Base-by-base conservation (phyloP, 2,797 vertebrate genomes). In the Balearica regulorum region DNA sequence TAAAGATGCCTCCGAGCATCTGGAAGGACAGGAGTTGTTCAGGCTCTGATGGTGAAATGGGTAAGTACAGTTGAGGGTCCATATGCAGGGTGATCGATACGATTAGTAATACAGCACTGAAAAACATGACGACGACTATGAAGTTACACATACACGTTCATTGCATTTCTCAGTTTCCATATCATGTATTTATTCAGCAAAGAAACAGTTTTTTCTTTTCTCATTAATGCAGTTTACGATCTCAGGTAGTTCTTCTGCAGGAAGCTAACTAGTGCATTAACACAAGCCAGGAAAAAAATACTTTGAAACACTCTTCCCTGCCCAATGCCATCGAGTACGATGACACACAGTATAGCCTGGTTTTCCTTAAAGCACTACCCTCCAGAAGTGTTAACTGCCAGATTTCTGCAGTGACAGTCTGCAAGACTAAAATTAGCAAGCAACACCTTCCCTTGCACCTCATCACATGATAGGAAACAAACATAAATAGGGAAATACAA, bases 401-500 rank as follows among this genome's bases (percentile, higher is more conserved):
- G 86, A 28, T 54, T 95, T 93, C 92, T 89, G 86, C 89, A 93
- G 75, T 8, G 21, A 90, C 89, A 92, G 75, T n/a, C 83, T 93
- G 93, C 68, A 66, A 83, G 49, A 73, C 71, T 95, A 94, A 97
- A 97, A 93, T 95, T 96, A 96, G 96, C 86, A 54, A 61, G 88
- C 86, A 91, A 82, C 93, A 96, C 81, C 90, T 95, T 96, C 61
- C 41, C 68, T 94, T 78, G 78, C 92, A 94, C 83, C 65, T 93
- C 87, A 85, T 84, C 88, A 93, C 83, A 82, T 95, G 95, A 73
- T 81, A 83, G 89, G 89, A 94, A 96, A 94, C 81, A 96, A 96
- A 96, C 87, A 96, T 75, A 95, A 95, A 92, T 92, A 94, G 82
- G 78, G 93, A 96, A 95, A 96, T 87, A 96, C 76, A 96, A 75